These are phyloP conservation scores for Selene dorsalis DNA, from an alignment of 2,797 vertebrate species.

Conservation along the genomic window DNA sequence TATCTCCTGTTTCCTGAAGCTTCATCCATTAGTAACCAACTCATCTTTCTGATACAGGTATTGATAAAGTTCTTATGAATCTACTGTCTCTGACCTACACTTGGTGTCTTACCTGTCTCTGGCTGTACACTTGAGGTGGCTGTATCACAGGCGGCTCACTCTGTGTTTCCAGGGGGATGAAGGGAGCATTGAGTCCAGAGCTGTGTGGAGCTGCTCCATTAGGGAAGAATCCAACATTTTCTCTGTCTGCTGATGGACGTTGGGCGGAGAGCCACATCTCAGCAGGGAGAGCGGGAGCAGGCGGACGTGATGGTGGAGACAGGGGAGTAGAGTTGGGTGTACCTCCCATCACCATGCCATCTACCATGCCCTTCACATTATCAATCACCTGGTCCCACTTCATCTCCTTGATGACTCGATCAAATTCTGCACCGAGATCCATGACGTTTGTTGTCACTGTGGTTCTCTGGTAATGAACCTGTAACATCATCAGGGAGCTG, in stretches of 20 bases:
- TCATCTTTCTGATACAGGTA: too few species aligned
- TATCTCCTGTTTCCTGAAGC: too few species aligned
- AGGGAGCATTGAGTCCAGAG: background rate
- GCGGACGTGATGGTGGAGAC: too few species aligned
- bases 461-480: background rate
- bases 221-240: background rate
- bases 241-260: background rate
- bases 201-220: background rate
- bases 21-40: too few species aligned
- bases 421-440: background rate
- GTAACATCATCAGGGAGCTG: background rate
- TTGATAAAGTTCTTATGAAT: too few species aligned
- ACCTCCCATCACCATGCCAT: background rate
- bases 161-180: too few species aligned
- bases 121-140: too few species aligned
- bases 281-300: background rate
- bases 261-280: background rate
- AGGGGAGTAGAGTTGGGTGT: background rate
- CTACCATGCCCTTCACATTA: background rate
- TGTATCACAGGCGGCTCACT: too few species aligned
- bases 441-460: background rate
- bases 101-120: too few species aligned
- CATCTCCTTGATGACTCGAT: background rate
- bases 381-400: background rate
- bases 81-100: too few species aligned